phyloP scores from a whole-genome alignment of 1,140 invertebrate species.

The Proctacanthus coquilletti region DNA sequence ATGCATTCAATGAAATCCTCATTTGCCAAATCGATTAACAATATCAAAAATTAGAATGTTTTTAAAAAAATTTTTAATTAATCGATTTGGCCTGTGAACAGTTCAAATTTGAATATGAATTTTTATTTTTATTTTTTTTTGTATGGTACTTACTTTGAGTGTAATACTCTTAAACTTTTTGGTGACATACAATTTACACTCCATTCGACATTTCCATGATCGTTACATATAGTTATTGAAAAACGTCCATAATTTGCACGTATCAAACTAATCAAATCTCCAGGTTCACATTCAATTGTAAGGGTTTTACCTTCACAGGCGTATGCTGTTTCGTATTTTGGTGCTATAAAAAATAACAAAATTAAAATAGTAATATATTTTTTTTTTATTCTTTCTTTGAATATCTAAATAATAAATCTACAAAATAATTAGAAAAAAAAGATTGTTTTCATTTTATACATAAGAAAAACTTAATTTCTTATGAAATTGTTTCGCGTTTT shows the following conservation, averaged over 20 bases:
- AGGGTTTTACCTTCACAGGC: conserved; percentile 85
- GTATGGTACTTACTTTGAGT: conserved; percentile 48
- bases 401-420: no score
- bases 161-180: conserved; percentile 62
- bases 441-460: no score
- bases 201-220: conserved; percentile 91
- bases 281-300: conserved; percentile 72
- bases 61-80: conserved; percentile 6
- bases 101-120: not conserved
- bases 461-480: no score
- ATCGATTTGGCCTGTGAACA: not conserved
- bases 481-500: no score
- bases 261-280: conserved; percentile 77
- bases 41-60: conserved; percentile 5
- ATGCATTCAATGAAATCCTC: no score
- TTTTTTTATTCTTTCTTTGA: no score
- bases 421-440: no score
- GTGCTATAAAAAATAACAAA: conserved; percentile 15
- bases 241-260: conserved; percentile 91
- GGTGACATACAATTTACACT: conserved; percentile 89
- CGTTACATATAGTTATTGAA: conserved; percentile 91
- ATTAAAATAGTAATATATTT: no score
- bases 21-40: no score
- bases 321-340: conserved; percentile 75
- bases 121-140: not conserved